Evolutionary conservation across 2,113 vertebrate species (phyloP).

Genomic region (Theristicus caerulescens): DNA sequence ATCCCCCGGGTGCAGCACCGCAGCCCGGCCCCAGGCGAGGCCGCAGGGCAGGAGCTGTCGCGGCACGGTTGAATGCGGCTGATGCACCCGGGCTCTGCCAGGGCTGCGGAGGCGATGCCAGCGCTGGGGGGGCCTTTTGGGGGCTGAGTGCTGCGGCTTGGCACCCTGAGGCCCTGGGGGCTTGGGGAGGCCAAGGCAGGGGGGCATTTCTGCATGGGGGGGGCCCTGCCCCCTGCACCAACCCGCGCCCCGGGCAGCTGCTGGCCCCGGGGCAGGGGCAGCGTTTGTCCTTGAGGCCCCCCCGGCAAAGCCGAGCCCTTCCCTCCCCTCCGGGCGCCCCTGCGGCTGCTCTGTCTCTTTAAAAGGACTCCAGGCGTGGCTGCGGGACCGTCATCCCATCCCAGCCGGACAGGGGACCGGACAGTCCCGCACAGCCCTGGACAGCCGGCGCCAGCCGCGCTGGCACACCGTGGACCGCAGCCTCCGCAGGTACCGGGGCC

Average conservation of each 20-base stretch:
- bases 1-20: neutral
- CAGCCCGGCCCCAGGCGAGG: no score
- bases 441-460: neutral
- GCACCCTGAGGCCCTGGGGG: neutral
- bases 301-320: neutral
- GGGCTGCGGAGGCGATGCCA: neutral
- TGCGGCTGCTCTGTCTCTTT: conserved; percentile 49
- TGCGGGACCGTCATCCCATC: neutral
- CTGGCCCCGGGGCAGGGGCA: neutral
- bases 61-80: fast-evolving
- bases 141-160: fast-evolving
- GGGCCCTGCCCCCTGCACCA: neutral
- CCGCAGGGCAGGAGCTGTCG: neutral
- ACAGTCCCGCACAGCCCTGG: conserved; percentile 1
- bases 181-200: neutral
- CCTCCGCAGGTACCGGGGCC: neutral
- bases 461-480: neutral
- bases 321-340: neutral
- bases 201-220: neutral
- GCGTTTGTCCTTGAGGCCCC: neutral
- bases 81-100: neutral
- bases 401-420: neutral
- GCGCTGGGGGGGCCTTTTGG: fast-evolving
- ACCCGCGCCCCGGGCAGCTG: neutral
- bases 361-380: conserved; percentile 63